Evolutionary conservation across 2,888 invertebrate genomes (phyloP), one percentile per base, ranked within the genome.

Genomic region (Helleia helle): DNA sequence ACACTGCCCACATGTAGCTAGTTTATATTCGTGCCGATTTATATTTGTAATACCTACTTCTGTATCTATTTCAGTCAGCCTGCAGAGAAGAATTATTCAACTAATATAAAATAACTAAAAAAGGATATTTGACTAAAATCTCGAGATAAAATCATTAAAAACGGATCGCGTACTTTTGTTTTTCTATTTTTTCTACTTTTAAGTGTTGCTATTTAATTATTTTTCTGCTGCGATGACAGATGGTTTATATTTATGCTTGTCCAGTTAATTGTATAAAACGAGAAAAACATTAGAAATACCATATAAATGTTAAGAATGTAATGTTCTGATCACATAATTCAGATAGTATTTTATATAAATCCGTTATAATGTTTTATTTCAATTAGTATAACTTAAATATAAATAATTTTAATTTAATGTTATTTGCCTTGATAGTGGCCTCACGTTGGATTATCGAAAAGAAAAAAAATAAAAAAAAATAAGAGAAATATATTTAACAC

Each of bases 1-100:
- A 54, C 41, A 42, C 49, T 60, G 52, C 64, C 59, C 53, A 61
- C 57, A 68, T 58, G 51, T 70, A 69, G 68, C 57, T 68, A 68
- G 65, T 50, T 51, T 48, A 46, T 43, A 42, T 42, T 50, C 56
- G 69, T 65, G 68, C 60, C 61, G 46, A 40, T 43, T 45, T 45
- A 37, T 49, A 42, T 41, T 40, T 39, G 31, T 41, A 40, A 40
- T 44, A 27, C 8, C 12, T 41, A 42, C 44, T 43, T 14, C 44
- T 41, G 22, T 38, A 40, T 44, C 42, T 43, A 45, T 50, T 48
- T 50, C 48, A 43, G 43, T 44, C 36, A 9, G 29, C 34, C 4
- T 12, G 34, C 34, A n/a, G 22, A 34, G 34, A 34, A 34, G 22
- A 34, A 22, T 34, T 22, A n/a, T 13, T 31, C 31, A 31, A 31